Base-by-base conservation (phyloP, 2,888 invertebrate genomes). In the Sinhomidia bicolor region DNA sequence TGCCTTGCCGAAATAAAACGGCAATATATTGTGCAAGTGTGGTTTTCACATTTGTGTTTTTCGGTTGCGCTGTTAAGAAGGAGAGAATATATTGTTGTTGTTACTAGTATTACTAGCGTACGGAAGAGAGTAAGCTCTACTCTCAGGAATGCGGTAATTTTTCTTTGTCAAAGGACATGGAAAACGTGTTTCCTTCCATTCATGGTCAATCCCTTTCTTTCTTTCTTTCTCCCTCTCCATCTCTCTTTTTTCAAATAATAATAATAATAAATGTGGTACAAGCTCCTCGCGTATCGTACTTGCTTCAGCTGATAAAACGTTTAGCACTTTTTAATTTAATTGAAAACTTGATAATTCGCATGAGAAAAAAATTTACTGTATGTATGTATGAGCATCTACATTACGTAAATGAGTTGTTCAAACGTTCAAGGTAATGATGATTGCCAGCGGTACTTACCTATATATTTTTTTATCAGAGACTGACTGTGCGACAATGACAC, bases 121-220 rank as follows among this genome's bases (percentile, higher is more conserved):
- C 62, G 62, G 60, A 62, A 62, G 62, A 81, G 41, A n/a, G n/a
- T n/a, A n/a, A n/a, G n/a, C n/a, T n/a, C n/a, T 41, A 65, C 84
- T 57, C 57, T 71, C 23, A 57, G 87, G 87, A 87, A 87, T 87
- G 87, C 36, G 81, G 87, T 60, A 81, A 81, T 81, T 74, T 87
- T 81, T 87, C 87, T 44, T 74, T 87, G 80, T 87, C 81, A 86
- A 85, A 68, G 51, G 79, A 78, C 85, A 85, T 85, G 79, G 79
- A 79, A 85, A 85, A 85, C 85, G 76, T 85, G 85, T 85, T 76
- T 85, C 76, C 51, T 76, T 51, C 54, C 78, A 78, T 78, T 71
- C 44, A 41, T 71, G 71, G 44, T 44, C 44, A n/a, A 65, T 23
- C 57, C 23, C 57, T 9, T 32, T 65, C 32, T 65, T 7, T 26